These are phyloP conservation scores for Siniperca chuatsi DNA, from an alignment of 2,113 vertebrate genomes.

Conservation along the genomic window DNA sequence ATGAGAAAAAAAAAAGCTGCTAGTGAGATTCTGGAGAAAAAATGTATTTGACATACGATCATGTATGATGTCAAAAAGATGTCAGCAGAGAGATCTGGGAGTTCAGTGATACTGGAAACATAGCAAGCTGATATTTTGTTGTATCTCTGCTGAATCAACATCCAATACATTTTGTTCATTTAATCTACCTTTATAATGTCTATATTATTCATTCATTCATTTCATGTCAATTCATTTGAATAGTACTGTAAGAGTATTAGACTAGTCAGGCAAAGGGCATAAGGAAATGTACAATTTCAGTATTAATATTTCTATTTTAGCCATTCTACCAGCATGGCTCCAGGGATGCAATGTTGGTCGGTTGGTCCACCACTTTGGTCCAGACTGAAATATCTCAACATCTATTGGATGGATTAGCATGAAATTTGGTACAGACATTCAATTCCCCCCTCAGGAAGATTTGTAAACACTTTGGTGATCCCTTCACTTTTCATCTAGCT, in stretches of 20 bases:
- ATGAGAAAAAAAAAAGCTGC: slow-evolving; percentile 28
- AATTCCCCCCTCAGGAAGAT: no score
- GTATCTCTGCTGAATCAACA: background rate
- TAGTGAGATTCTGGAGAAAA: background rate
- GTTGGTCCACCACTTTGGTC: no score
- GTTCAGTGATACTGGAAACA: slow-evolving; percentile 2
- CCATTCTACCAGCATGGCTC: background rate
- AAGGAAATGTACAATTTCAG: background rate
- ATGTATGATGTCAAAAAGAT: background rate
- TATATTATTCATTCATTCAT: background rate
- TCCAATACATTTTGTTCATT: background rate
- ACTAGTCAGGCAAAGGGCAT: background rate
- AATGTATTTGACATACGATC: slow-evolving; percentile 2
- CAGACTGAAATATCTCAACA: no score
- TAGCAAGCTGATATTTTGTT: background rate
- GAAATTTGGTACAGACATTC: no score
- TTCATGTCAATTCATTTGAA: no score
- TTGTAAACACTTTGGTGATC: no score
- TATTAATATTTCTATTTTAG: background rate
- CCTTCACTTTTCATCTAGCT: no score
- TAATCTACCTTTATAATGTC: background rate
- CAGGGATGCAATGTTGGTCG: background rate
- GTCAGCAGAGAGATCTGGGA: background rate
- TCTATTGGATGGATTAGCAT: no score
- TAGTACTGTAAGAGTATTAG: no score